phyloP scores from a whole-genome alignment of 2,113 vertebrate genomes.

The Aptenodytes forsteri region DNA sequence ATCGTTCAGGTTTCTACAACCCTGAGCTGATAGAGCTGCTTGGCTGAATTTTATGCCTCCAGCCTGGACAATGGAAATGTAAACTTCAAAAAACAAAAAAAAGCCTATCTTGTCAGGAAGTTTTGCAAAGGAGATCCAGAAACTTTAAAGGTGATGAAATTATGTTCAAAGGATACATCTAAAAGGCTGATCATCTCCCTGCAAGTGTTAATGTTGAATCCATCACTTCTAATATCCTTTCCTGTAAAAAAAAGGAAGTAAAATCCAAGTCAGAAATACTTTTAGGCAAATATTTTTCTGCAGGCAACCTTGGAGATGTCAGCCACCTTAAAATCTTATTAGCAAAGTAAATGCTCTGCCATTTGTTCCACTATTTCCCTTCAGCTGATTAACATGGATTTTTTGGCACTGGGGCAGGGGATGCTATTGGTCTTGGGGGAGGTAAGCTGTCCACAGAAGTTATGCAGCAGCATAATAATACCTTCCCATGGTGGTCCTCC shows the following conservation, averaged over 20 bases:
- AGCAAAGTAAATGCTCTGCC: neutral
- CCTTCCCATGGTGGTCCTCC: neutral
- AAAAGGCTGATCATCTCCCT: slow-evolving; percentile 88
- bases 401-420: neutral
- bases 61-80: neutral
- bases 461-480: neutral
- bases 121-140: neutral
- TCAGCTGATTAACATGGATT: neutral
- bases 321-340: neutral
- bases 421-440: neutral
- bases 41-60: neutral
- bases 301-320: neutral
- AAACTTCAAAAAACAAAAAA: neutral
- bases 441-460: neutral
- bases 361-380: neutral
- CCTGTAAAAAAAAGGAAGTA: slow-evolving; percentile 69
- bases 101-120: neutral
- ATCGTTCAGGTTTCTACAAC: neutral
- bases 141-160: neutral
- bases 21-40: neutral
- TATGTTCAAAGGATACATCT: slow-evolving; percentile 86
- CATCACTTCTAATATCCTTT: slow-evolving; percentile 86
- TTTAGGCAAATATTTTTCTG: neutral
- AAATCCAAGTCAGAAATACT: neutral
- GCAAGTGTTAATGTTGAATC: slow-evolving; percentile 86